Conservation (phyloP, 2,113 vertebrate genomes). For the Pomatorhinus ruficollis region DNA sequence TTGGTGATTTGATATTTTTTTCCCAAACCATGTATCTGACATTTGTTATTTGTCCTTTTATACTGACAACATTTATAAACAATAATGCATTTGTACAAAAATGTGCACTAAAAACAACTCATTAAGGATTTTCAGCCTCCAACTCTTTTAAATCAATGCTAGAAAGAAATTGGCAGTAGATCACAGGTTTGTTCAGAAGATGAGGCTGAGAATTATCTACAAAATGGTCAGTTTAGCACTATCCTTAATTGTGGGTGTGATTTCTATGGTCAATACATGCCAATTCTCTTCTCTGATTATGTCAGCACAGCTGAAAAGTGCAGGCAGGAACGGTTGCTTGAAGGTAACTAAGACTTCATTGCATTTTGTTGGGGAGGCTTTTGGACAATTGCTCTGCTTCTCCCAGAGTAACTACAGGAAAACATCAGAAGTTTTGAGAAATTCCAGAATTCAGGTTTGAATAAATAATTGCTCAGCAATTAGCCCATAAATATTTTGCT, state of each 20-base stretch:
- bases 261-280: background rate
- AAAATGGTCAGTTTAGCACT: background rate
- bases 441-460: background rate
- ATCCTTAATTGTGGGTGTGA: background rate
- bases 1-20: too few relatives aligned
- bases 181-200: background rate
- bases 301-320: background rate
- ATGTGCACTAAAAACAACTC: background rate
- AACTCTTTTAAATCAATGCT: background rate
- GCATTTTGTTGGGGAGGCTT: fast-evolving
- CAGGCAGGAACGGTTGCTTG: background rate
- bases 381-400: background rate
- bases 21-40: background rate
- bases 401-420: background rate
- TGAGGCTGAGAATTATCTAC: background rate
- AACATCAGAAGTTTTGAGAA: background rate
- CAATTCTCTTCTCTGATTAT: background rate
- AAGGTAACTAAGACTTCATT: background rate
- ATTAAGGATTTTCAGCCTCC: background rate
- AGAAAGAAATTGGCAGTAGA: background rate
- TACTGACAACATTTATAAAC: background rate
- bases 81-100: background rate
- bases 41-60: background rate
- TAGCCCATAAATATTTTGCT: background rate
- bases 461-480: background rate